A percentile compares a stretch with the other conserved stretches of the same genome.
Evolutionary conservation across 2,797 vertebrate species (phyloP).

Genomic region (Brachyalestes nurse): DNA sequence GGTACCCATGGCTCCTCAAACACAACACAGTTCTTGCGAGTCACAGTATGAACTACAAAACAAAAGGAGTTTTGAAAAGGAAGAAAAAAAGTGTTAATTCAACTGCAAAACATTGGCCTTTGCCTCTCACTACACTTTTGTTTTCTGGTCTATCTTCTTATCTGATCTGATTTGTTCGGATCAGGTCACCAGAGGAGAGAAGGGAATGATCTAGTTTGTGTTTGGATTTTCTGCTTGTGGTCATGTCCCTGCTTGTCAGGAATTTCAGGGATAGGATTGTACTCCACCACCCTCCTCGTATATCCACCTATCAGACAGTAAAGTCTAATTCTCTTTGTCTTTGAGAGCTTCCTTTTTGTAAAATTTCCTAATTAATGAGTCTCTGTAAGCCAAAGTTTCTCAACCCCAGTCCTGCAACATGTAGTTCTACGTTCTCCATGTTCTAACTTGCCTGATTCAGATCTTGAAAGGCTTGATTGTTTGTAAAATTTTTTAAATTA

Average conservation of each 20-base stretch:
- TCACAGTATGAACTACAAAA: background rate
- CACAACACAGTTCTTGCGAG: background rate
- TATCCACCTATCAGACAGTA: slow-evolving; percentile 50
- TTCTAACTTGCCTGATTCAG: slow-evolving; percentile 23
- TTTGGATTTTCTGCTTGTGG: slow-evolving; percentile 39
- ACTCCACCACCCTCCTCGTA: slow-evolving; percentile 31
- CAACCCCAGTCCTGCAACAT: background rate
- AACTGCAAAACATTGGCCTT: background rate
- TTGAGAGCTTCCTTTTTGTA: slow-evolving; percentile 18
- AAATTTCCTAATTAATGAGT: slow-evolving; percentile 29
- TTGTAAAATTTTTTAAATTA: background rate
- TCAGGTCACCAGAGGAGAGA: background rate
- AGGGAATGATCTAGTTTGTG: slow-evolving; percentile 20
- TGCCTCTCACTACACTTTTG: background rate
- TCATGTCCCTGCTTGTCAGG: slow-evolving; percentile 78
- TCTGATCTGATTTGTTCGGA: background rate
- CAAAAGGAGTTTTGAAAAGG: background rate
- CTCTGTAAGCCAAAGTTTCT: slow-evolving; percentile 10
- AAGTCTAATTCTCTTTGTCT: slow-evolving; percentile 31
- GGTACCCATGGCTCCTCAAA: background rate
- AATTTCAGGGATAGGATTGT: slow-evolving; percentile 70
- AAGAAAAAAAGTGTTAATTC: background rate
- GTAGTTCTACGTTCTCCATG: slow-evolving; percentile 1
- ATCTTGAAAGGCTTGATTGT: background rate
- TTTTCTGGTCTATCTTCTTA: background rate